These are phyloP conservation scores for Aspiorhynchus laticeps DNA, from an alignment of 2,113 vertebrate genomes.

Conservation along the genomic window DNA sequence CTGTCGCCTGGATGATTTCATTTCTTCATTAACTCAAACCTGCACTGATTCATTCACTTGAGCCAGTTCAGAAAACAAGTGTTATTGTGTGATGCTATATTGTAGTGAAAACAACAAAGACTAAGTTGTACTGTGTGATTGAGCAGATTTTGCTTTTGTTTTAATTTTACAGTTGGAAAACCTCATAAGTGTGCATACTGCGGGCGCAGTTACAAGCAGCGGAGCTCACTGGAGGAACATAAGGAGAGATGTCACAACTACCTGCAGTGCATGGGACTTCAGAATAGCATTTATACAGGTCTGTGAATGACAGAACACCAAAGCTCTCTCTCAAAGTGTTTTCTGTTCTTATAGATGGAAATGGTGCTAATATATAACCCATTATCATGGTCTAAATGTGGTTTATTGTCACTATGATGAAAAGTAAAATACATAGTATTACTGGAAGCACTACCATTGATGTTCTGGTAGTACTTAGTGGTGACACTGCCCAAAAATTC, in stretches of 20 bases:
- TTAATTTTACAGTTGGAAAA: constrained; percentile 86
- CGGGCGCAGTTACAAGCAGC: constrained; percentile 97
- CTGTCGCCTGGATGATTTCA: background rate
- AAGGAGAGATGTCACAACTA: constrained; percentile 99
- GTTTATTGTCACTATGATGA: background rate
- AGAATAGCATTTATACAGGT: constrained; percentile 93
- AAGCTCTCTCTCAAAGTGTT: background rate
- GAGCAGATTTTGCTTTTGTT: constrained; percentile 28
- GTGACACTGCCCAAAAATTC: background rate
- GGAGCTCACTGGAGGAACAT: constrained; percentile 97
- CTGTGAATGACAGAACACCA: constrained; percentile 56
- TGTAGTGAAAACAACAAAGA: background rate
- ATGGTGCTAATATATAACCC: background rate
- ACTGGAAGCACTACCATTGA: background rate
- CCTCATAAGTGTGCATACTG: constrained; percentile 99
- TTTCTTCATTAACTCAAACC: background rate
- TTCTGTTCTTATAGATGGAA: background rate
- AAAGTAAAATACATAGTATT: background rate
- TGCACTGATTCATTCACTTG: background rate
- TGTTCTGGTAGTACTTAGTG: background rate
- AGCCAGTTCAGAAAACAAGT: background rate
- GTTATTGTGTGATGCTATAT: background rate
- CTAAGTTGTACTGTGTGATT: background rate
- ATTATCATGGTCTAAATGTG: background rate
- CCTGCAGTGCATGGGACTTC: constrained; percentile 94